phyloP scores from a whole-genome alignment of 2,888 invertebrate species.

The Pseudococcus jackbeardsleyi region DNA sequence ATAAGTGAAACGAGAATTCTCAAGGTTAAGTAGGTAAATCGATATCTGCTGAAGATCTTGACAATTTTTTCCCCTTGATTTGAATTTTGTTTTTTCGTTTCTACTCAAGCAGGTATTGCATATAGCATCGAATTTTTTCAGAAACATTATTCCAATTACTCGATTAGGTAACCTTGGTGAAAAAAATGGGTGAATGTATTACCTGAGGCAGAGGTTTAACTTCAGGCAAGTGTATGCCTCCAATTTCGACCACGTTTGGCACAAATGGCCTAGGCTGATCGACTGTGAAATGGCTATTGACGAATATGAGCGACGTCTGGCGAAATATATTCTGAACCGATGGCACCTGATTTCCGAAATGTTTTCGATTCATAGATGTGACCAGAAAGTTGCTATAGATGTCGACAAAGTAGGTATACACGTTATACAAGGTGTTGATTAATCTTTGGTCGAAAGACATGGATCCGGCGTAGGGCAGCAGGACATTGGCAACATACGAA shows the following conservation, averaged over 20 bases:
- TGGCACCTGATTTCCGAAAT: slow-evolving; percentile 64
- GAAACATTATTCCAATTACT: too few relatives aligned
- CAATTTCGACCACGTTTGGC: slow-evolving; percentile 65
- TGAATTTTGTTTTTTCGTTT: too few relatives aligned
- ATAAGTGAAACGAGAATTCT: too few relatives aligned
- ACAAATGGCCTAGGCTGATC: slow-evolving; percentile 59
- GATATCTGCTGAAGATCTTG: too few relatives aligned
- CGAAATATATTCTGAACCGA: slow-evolving; percentile 43
- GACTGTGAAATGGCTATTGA: slow-evolving; percentile 64
- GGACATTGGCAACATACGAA: slow-evolving; percentile 67
- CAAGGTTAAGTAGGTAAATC: too few relatives aligned
- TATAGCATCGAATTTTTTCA: too few relatives aligned
- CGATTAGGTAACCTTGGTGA: too few relatives aligned
- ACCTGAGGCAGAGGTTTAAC: slow-evolving; percentile 63
- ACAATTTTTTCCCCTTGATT: too few relatives aligned
- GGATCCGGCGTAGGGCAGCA: slow-evolving; percentile 65
- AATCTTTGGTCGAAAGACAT: slow-evolving; percentile 71
- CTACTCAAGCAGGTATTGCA: too few relatives aligned
- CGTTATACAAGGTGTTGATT: slow-evolving; percentile 71
- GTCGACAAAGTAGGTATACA: slow-evolving; percentile 68
- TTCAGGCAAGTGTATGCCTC: slow-evolving; percentile 63
- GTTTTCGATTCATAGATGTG: slow-evolving; percentile 63
- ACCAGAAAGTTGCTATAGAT: slow-evolving; percentile 61
- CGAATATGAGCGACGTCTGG: slow-evolving; percentile 64
- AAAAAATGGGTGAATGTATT: not conserved